These are phyloP conservation scores for Bothrops jararaca DNA, from an alignment of 2,113 vertebrate genomes.

Conservation along the genomic window DNA sequence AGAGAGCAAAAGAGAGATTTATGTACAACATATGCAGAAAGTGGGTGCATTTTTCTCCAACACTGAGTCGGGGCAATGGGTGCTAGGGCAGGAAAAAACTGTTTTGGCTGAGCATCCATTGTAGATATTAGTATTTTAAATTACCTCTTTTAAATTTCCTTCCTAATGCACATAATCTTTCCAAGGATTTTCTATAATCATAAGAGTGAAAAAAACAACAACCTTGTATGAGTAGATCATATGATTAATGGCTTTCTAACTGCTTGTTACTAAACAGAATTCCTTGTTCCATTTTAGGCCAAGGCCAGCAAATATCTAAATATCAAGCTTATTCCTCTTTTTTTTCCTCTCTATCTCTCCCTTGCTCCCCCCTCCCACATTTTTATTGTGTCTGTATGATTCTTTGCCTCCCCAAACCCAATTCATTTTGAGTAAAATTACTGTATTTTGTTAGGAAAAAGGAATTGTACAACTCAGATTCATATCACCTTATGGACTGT, in stretches of 20 bases:
- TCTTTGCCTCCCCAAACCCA: not conserved
- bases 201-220: not conserved
- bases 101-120: not conserved
- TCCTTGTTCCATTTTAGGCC: not conserved
- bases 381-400: not conserved
- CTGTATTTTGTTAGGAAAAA: constrained; percentile 8
- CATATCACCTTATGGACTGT: not conserved
- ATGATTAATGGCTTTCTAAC: not conserved
- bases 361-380: not conserved
- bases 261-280: not conserved
- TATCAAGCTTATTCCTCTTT: not conserved
- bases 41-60: not conserved
- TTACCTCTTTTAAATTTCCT: not conserved
- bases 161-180: not conserved
- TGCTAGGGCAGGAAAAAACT: not conserved
- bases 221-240: not conserved
- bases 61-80: not conserved
- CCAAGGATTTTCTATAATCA: not conserved
- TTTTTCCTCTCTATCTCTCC: not conserved
- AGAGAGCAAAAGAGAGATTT: not conserved
- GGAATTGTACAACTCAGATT: not conserved
- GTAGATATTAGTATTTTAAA: not conserved
- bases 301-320: not conserved
- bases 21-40: not conserved
- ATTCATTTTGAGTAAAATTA: not conserved